Evolutionary conservation across 1,140 invertebrate genomes (phyloP).

Genomic region (Orchesella cincta): DNA sequence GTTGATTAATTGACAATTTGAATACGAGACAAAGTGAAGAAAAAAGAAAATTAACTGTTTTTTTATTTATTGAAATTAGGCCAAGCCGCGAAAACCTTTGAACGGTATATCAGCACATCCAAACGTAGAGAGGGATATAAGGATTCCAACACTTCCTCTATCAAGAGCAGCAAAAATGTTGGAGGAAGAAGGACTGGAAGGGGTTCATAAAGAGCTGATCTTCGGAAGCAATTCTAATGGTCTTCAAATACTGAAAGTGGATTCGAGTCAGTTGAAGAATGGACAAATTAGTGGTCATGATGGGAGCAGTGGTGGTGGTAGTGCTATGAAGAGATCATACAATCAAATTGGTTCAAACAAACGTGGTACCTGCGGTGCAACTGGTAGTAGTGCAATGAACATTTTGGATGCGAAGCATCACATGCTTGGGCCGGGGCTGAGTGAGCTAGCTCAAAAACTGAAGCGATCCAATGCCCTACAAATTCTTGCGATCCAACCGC

Average conservation of each 20-base stretch:
- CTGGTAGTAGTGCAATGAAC: not conserved
- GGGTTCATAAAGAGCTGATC: not conserved
- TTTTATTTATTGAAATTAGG: not conserved
- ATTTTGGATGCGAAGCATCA: constrained; percentile 2
- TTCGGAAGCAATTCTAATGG: constrained; percentile 38
- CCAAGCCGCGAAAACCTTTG: constrained; percentile 31
- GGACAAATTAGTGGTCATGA: constrained; percentile 18
- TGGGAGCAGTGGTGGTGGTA: not conserved
- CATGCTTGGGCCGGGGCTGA: constrained; percentile 43
- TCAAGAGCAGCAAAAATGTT: not conserved
- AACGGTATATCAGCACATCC: constrained; percentile 33
- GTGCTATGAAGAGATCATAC: not conserved
- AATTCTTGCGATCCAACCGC: constrained; percentile 47
- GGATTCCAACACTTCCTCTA: not conserved
- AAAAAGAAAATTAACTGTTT: not conserved
- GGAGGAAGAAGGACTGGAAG: not conserved
- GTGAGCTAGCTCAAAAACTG: constrained; percentile 49
- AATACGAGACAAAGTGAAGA: not conserved
- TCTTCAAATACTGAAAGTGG: constrained; percentile 40
- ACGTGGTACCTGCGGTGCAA: not conserved
- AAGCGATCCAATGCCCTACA: constrained; percentile 48
- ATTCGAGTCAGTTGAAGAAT: constrained; percentile 31
- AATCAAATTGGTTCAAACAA: constrained; percentile 13
- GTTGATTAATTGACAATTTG: not conserved
- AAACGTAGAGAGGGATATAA: constrained; percentile 20